Base-by-base conservation (phyloP, 2,113 vertebrate genomes). In the Callipepla californica region DNA sequence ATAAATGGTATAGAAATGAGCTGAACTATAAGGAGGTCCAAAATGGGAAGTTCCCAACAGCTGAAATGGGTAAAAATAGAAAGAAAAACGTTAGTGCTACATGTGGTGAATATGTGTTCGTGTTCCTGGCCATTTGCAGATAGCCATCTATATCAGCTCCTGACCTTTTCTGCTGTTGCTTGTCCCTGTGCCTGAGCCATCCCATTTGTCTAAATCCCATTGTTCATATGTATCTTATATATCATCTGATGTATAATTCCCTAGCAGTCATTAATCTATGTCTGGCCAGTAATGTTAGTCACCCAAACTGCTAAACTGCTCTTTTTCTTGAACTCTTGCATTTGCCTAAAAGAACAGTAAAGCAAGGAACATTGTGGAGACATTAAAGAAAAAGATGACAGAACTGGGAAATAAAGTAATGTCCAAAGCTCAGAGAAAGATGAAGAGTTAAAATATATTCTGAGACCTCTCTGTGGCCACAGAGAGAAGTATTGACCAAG, bases 301-400 rank as follows among this genome's bases (percentile, higher is more conserved):
- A 85, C 7, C 8, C 28, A 72, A 69, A 40, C 7, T 44, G 42
- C 13, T 89, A 68, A 69, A 40, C 6, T 44, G 42, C 13, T 89
- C 58, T 89, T 92, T 81, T 79, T 79, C 89, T 89, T 63, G 20
- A 82, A 72, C 25, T 69, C 61, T 18, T 82, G 25, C 22, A 25
- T 87, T 76, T 59, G 50, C 9, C 12, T 94, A 77, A 58, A 58
- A 67, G 87, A 59, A 62, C 19, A 79, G 42, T 36, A 69, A 79
- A 92, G 25, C 30, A 59, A 58, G 6, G 32, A 81, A 44, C 3
- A 30, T 59, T 55, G 66, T 55, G 45, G 28, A 70, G 44, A 48
- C 13, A 36, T 53, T 77, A 81, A 92, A 77, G 28, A 45, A 72
- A 90, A 89, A 87, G 16, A 16, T 69, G 25, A 13, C 8, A 85